phyloP scores from a whole-genome alignment of 2,113 vertebrate genomes.

The Dascyllus trimaculatus region DNA sequence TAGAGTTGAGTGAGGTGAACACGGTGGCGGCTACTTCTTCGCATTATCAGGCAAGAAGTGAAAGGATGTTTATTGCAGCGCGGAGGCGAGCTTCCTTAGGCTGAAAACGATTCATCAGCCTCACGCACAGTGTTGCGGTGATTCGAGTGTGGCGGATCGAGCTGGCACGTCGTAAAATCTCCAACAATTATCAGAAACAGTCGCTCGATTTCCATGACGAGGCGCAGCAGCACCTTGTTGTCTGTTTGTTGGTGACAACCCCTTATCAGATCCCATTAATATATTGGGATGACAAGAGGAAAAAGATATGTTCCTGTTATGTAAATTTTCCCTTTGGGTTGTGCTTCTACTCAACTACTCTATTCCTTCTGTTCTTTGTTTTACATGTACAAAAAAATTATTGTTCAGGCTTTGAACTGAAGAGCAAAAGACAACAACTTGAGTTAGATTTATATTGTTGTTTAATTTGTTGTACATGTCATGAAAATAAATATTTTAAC shows the following conservation, averaged over 20 bases:
- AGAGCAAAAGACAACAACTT: no score
- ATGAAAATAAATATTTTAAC: no score
- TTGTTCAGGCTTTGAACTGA: no score
- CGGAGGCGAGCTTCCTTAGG: neutral
- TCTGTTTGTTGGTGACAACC: constrained; percentile 8
- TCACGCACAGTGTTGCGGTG: neutral
- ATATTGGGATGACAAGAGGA: constrained; percentile 7
- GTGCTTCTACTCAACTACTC: no score
- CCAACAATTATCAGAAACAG: constrained; percentile 20
- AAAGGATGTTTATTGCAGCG: no score
- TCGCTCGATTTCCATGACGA: constrained; percentile 4
- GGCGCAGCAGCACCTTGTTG: neutral
- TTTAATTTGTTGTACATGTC: no score
- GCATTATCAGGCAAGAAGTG: neutral
- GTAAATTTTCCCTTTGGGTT: no score
- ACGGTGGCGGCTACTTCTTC: constrained; percentile 7
- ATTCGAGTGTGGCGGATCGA: neutral
- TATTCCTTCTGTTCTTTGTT: no score
- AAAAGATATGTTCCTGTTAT: neutral
- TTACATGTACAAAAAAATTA: no score
- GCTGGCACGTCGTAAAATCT: neutral
- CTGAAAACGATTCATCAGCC: constrained; percentile 18
- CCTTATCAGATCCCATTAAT: neutral
- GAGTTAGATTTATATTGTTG: no score
- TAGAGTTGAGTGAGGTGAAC: constrained; percentile 16